These are phyloP conservation scores for Harpalus rufipes DNA, from an alignment of 2,888 invertebrate genomes.

Conservation along the genomic window DNA sequence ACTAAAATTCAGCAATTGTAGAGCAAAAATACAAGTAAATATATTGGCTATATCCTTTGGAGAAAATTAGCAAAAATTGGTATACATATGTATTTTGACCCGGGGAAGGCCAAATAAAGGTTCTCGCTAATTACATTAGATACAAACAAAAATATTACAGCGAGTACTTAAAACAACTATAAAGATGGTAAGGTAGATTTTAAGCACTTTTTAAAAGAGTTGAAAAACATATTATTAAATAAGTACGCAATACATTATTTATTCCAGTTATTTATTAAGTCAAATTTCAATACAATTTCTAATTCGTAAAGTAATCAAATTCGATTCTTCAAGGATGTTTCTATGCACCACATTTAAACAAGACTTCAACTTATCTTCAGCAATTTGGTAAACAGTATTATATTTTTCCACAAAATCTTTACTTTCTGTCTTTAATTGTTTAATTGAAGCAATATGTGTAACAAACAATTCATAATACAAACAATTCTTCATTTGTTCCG, in stretches of 20 bases:
- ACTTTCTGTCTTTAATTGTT: constrained; percentile 8
- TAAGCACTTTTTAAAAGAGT: too few relatives aligned
- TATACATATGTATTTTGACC: too few relatives aligned
- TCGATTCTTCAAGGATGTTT: not conserved
- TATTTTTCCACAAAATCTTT: not conserved
- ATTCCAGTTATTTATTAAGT: not conserved
- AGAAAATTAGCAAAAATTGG: too few relatives aligned
- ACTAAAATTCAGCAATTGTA: too few relatives aligned
- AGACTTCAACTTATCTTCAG: constrained; percentile 2
- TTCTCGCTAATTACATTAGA: too few relatives aligned
- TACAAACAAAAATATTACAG: too few relatives aligned
- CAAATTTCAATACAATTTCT: constrained; percentile 13
- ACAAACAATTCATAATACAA: constrained; percentile 26
- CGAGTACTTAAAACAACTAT: too few relatives aligned
- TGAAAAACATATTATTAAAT: too few relatives aligned
- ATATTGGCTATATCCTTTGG: too few relatives aligned
- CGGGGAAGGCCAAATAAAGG: too few relatives aligned
- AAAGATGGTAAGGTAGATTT: too few relatives aligned
- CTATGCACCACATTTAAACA: not conserved
- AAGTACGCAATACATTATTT: not conserved
- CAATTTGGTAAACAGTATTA: not conserved
- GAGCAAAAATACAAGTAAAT: too few relatives aligned
- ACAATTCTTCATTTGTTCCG: constrained; percentile 12
- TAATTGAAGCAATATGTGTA: not conserved
- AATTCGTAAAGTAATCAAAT: not conserved